Evolutionary conservation across 2,888 invertebrate species (phyloP), one percentile per base, ranked within the genome.

Genomic region (Lasioglossum villosulum): DNA sequence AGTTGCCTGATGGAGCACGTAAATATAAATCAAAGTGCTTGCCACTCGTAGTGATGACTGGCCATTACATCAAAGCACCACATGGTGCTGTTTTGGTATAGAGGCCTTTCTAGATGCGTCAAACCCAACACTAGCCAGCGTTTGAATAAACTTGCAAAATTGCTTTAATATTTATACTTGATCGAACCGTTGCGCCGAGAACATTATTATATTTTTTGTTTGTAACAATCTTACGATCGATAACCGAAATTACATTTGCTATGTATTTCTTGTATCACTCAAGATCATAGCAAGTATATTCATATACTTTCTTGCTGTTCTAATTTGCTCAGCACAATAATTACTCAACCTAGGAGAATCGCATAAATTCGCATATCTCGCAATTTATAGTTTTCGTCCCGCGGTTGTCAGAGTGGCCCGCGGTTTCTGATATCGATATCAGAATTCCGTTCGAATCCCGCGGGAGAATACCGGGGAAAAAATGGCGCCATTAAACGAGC

Each of bases 361-460:
- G 1, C 63, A 19, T 30, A 30, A 63, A 30, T 87, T 89, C 83
- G 81, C 81, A 86, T 87, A 72, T 77, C 19, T 52, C 42, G 16
- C 30, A 27, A 34, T 56, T n/a, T 4, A 52, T 27, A 23, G 27
- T 8, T 52, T 56, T 37, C 39, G n/a, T 37, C 59, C 23, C 23
- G 30, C 14, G 27, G 5, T 5, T 27, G 59, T 23, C 66, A 23
- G 23, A 3, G 10, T 6, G 34, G 12, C 10, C 34, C n/a, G 37
- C 14, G n/a, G 6, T 70, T 70, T 39, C 70, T 70, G 37, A 70
- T 70, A 70, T 70, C 39, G 70, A 14, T n/a, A n/a, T 12, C 39
- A 23, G 12, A 37, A 10, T 70, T 70, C 39, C 5, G 5, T 39
- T 39, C 39, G 70, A 37, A 70, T 39, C 70, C 70, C n/a, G 5